Evolutionary conservation across 2,797 vertebrate species (phyloP).

Genomic region (Phalanger gymnotis): DNA sequence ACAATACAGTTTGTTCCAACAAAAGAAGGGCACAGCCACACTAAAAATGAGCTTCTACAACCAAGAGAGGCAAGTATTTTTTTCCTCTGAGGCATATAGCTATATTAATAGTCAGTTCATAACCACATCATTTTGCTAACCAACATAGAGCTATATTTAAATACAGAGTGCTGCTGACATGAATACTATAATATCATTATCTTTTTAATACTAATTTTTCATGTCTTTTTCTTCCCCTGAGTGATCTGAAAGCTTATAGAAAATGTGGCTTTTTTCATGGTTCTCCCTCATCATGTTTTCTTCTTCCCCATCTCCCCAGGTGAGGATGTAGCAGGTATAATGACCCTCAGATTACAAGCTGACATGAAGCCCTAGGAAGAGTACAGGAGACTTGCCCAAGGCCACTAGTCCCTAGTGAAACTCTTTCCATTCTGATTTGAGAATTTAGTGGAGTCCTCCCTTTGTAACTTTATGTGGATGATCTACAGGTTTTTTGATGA

Average conservation of each 20-base stretch:
- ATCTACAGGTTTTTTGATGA: not conserved
- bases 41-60: constrained; percentile 34
- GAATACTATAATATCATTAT: constrained; percentile 62
- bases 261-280: not conserved
- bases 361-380: not conserved
- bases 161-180: constrained; percentile 63
- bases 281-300: no score
- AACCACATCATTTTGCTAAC: constrained; percentile 73
- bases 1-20: constrained; percentile 21
- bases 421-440: constrained; percentile 25
- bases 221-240: constrained; percentile 21
- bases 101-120: constrained; percentile 77
- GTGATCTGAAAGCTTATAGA: not conserved
- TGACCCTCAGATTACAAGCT: not conserved
- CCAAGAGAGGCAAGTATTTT: constrained; percentile 36
- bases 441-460: not conserved
- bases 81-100: constrained; percentile 56
- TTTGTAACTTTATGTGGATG: not conserved
- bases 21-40: not conserved
- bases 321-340: not conserved
- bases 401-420: not conserved
- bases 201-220: constrained; percentile 55
- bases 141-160: constrained; percentile 77
- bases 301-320: not conserved
- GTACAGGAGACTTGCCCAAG: not conserved